Conservation (phyloP, 2,797 vertebrate species). For the Martes flavigula region DNA sequence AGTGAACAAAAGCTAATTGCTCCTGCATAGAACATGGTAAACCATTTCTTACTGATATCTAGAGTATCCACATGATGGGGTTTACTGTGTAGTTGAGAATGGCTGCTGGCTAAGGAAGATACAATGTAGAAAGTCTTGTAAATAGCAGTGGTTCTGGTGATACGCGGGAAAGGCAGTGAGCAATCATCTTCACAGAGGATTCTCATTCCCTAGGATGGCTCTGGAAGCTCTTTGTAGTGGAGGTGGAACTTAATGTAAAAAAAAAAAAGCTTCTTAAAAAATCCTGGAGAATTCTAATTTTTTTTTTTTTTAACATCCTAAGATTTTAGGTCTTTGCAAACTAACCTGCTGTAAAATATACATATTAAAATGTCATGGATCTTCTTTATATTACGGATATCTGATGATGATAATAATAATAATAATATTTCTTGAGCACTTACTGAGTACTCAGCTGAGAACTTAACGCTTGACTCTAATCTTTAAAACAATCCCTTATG, state of each 20-base stretch:
- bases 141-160: background rate
- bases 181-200: background rate
- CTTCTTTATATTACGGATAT: background rate
- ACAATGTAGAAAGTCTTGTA: background rate
- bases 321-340: background rate
- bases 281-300: background rate
- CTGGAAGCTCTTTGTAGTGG: background rate
- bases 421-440: background rate
- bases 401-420: background rate
- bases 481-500: background rate
- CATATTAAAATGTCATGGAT: background rate
- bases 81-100: background rate
- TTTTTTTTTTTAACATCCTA: background rate
- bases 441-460: background rate
- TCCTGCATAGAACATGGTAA: background rate
- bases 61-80: background rate
- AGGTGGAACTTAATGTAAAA: background rate
- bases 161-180: background rate
- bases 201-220: background rate
- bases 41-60: background rate
- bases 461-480: background rate
- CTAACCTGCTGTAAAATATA: background rate
- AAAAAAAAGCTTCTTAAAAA: background rate
- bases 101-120: background rate
- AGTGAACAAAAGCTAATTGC: background rate